Percentiles rank a stretch among this genome's conserved stretches.
Conservation (phyloP, 2,113 vertebrate genomes). For the Camelus dromedarius region DNA sequence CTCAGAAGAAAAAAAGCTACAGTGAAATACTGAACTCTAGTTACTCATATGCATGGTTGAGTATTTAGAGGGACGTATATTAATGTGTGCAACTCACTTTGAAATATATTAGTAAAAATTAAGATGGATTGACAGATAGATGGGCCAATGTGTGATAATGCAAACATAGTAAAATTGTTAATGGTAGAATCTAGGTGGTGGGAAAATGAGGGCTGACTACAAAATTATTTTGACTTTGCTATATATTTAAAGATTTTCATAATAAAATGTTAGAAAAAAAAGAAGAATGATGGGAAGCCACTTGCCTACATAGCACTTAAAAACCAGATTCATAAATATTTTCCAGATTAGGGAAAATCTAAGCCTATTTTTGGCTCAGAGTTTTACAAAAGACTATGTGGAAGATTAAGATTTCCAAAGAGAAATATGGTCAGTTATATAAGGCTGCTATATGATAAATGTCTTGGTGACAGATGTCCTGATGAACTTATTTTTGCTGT, state of each 20-base stretch:
- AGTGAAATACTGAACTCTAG: neutral
- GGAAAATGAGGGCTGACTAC: neutral
- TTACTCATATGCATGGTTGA: neutral
- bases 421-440: neutral
- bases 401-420: conserved; percentile 36
- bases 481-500: conserved; percentile 13
- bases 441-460: conserved; percentile 4
- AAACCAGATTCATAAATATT: neutral
- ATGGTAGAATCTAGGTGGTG: neutral
- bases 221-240: neutral
- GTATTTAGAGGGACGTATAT: neutral
- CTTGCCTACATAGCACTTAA: neutral
- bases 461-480: neutral
- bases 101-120: neutral
- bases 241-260: neutral
- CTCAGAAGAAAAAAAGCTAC: neutral
- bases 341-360: conserved; percentile 9
- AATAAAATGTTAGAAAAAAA: neutral
- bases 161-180: neutral
- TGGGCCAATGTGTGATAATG: neutral
- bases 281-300: conserved; percentile 23
- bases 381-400: neutral
- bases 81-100: conserved; percentile 8
- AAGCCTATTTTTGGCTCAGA: neutral
- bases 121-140: neutral